Evolutionary conservation across 2,888 invertebrate species (phyloP), one percentile per base, ranked within the genome.

Genomic region (Busseola fusca): DNA sequence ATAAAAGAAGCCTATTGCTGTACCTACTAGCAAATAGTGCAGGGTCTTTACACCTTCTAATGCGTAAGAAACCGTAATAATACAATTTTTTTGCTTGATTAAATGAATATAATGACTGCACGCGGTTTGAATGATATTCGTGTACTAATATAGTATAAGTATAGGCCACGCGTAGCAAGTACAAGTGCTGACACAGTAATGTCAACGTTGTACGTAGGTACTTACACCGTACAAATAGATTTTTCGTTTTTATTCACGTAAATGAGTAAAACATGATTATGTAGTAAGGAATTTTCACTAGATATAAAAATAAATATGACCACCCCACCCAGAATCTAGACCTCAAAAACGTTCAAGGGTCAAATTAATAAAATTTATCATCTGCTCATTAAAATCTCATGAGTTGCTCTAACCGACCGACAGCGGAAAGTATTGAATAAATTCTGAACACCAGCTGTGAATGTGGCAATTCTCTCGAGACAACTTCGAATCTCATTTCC

Each of bases 401-500:
- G 64, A 74, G 70, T 64, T 64, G 59, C 34, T 64, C 50, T 25
- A 65, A 27, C 54, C 48, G 25, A 27, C 54, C 48, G 25, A 18
- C 74, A 67, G 57, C 59, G 42, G 58, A 68, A 73, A 69, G 60
- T 84, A 72, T 78, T 42, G 40, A 69, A 68, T 75, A 56, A 52
- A 74, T 79, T 72, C 54, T 68, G 70, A 59, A 34, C 82, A 68
- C 74, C 75, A 82, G 80, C 83, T 80, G 83, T 66, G 74, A 74
- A 79, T 79, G 63, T 59, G 52, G 45, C 65, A 64, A 74, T 74
- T 69, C 80, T 79, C 42, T 18, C 25, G 64, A 57, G 75, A 79
- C 74, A 79, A 57, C 74, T n/a, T 64, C 40, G 66, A 68, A 78
- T 64, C 57, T 69, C 64, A 82, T 82, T 82, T 82, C 80, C 83